Evolutionary conservation across 2,113 vertebrate species (phyloP).

Genomic region (Triplophysa siluroides): DNA sequence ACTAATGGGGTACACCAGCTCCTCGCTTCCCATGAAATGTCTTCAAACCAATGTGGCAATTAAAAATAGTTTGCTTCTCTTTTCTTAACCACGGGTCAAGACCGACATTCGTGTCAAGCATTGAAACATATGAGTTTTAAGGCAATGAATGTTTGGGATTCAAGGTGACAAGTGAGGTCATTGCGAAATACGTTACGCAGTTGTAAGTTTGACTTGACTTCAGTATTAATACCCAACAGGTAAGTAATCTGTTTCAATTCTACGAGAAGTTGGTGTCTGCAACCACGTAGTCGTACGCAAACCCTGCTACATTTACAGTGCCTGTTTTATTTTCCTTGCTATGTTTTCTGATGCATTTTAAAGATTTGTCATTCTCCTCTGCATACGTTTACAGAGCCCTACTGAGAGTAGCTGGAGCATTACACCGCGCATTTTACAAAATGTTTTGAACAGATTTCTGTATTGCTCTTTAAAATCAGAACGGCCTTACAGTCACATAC

Average conservation of each 20-base stretch:
- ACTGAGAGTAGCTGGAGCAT: slow-evolving; percentile 14
- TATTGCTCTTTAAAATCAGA: slow-evolving; percentile 37
- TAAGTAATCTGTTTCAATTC: slow-evolving; percentile 18
- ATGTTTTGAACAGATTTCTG: slow-evolving; percentile 31
- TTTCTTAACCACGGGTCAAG: slow-evolving; percentile 1
- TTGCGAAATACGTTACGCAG: background rate
- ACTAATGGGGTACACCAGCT: slow-evolving; percentile 52
- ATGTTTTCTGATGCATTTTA: slow-evolving; percentile 27
- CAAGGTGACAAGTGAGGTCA: background rate
- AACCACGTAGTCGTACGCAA: background rate
- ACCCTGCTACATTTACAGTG: slow-evolving; percentile 34
- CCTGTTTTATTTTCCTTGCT: slow-evolving; percentile 24
- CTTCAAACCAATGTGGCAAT: slow-evolving; percentile 36
- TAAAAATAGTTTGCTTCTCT: slow-evolving; percentile 32
- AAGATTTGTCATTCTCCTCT: background rate
- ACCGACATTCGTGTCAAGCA: background rate
- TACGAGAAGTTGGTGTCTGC: background rate
- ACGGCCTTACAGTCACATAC: slow-evolving; percentile 45
- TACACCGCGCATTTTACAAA: slow-evolving; percentile 5
- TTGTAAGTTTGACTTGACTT: background rate
- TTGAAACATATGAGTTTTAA: background rate
- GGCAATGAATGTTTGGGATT: background rate
- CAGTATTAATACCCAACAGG: slow-evolving; percentile 15
- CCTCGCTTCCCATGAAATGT: slow-evolving; percentile 16
- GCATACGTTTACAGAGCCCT: slow-evolving; percentile 31